These are phyloP conservation scores for Augochlorella aurata DNA, from an alignment of 2,888 invertebrate genomes.

Conservation along the genomic window DNA sequence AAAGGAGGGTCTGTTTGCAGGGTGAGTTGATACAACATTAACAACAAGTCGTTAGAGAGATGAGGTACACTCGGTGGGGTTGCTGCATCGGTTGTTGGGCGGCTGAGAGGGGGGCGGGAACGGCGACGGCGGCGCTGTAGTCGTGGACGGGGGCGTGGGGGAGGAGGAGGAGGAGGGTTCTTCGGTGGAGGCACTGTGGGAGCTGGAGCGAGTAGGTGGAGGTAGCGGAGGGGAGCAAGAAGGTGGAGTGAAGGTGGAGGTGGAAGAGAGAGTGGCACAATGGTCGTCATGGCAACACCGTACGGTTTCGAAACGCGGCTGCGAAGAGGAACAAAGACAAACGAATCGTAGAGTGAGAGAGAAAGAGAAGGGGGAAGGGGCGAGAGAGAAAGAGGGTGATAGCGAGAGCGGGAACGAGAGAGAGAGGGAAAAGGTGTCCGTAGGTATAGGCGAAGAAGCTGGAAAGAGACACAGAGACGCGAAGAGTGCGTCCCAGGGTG, in stretches of 20 bases:
- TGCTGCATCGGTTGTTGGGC: constrained; percentile 61
- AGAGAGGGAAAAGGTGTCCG: constrained; percentile 41
- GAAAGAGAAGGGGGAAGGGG: too few species aligned
- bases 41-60: constrained; percentile 80
- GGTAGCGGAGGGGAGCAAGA: constrained; percentile 38
- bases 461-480: constrained; percentile 14
- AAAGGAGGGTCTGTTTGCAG: constrained; percentile 71
- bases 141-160: constrained; percentile 14
- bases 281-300: constrained; percentile 80
- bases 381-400: too few species aligned
- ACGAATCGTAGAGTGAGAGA: too few species aligned
- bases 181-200: constrained; percentile 60
- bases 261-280: constrained; percentile 75
- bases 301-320: constrained; percentile 54
- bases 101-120: constrained; percentile 51
- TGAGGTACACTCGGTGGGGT: constrained; percentile 72
- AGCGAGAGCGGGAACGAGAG: constrained; percentile 19
- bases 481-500: constrained; percentile 34
- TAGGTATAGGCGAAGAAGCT: constrained; percentile 48
- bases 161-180: constrained; percentile 37
- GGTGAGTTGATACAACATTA: constrained; percentile 78
- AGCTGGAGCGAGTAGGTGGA: constrained; percentile 46
- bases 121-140: constrained; percentile 52
- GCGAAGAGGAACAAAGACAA: constrained; percentile 41
- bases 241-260: constrained; percentile 65